Base-by-base conservation (phyloP, 2,113 vertebrate species). In the Siniperca chuatsi region DNA sequence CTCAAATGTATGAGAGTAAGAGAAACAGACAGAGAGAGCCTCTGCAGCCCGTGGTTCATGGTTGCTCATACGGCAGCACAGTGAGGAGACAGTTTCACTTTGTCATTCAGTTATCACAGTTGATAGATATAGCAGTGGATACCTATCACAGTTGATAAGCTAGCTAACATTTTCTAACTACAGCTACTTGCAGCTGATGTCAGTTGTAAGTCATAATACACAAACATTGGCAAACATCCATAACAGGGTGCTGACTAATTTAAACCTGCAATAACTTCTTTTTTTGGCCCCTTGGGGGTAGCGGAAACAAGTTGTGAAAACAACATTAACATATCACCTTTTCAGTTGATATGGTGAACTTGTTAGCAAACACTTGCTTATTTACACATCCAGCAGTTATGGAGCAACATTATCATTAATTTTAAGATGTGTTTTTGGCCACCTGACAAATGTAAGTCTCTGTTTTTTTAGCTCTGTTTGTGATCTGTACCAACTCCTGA, bases 1-100 rank as follows among this genome's bases (percentile, higher is more conserved):
- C 82, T 73, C n/a, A 23, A 11, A 58, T 5, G 1, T 77, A 54
- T 25, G 66, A 73, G 78, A 46, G 54, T 40, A 40, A 70, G 48
- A 46, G 75, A 71, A 35, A 23, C 61, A 20, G 81, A 33, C 72
- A 78, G 81, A 48, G 23, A 21, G 48, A 76, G 52, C 65, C 57
- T 13, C 23, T 40, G 84, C 65, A 40, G 78, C 16, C 69, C 6
- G 29, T 11, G 33, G 61, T 60, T 79, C 20, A 68, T 52, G 52
- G 69, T n/a, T n/a, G 23, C 4, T 73, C 33, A 44, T 33, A 25
- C 44, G 33, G 23, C 68, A 1, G 13, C 44, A 65, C 60, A 60
- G 67, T 55, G 54, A 6, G 0, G 35, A 54, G 16, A 52, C 23
- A 40, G 42, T 60, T 75, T 67, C 33, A 37, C 55, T 70, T 48